phyloP scores from a whole-genome alignment of 2,888 invertebrate species.

The Ophraella communa region DNA sequence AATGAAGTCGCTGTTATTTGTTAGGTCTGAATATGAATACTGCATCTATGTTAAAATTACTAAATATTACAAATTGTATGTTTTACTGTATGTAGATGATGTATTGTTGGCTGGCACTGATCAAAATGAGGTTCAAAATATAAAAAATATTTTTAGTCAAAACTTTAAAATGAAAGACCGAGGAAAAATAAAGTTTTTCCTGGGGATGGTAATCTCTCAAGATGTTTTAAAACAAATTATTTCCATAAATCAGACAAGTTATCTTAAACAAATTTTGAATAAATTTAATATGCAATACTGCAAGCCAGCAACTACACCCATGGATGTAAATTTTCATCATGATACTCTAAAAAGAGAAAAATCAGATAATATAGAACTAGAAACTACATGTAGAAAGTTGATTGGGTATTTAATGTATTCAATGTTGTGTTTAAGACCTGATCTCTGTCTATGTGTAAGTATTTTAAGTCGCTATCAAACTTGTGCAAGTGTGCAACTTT shows the following conservation, averaged over 20 bases:
- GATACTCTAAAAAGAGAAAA: conserved; percentile 24
- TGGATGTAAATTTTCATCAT: conserved; percentile 33
- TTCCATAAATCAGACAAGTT: conserved; percentile 22
- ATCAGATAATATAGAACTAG: too few species aligned
- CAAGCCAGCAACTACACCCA: conserved; percentile 17
- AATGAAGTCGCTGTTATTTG: conserved; percentile 29
- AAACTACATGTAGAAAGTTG: too few species aligned
- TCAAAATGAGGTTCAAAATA: conserved; percentile 16
- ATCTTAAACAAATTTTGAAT: conserved; percentile 17
- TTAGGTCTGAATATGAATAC: conserved; percentile 36
- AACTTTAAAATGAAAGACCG: conserved; percentile 19
- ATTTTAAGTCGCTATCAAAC: too few species aligned
- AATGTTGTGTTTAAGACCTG: too few species aligned
- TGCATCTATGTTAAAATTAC: conserved; percentile 34
- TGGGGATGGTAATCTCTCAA: conserved; percentile 11
- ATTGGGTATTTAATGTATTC: too few species aligned
- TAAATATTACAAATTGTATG: conserved; percentile 22
- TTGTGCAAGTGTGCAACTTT: too few species aligned
- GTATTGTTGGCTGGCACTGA: conserved; percentile 27
- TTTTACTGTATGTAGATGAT: conserved; percentile 37
- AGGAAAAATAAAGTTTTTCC: conserved; percentile 15
- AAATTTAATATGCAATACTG: conserved; percentile 27
- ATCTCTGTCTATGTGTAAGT: too few species aligned
- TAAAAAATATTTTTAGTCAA: conserved; percentile 27
- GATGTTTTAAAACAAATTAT: conserved; percentile 13